Conservation (phyloP, 2,113 vertebrate species). For the Illadopsis cleaveri region DNA sequence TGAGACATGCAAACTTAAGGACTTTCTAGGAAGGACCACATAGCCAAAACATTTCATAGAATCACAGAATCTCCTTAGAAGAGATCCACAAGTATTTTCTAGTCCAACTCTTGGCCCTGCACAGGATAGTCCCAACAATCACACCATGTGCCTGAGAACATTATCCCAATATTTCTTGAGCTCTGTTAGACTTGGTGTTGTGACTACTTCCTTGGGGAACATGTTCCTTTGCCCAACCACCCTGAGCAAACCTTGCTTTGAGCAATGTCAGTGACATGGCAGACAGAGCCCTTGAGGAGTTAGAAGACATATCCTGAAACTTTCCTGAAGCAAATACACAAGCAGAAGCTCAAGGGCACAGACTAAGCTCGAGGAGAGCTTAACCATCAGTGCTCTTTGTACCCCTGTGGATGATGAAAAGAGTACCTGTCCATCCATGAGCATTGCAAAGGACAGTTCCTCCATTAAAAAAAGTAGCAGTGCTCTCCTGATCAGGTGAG, state of each 20-base stretch:
- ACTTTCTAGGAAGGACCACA: background rate
- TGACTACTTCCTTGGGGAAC: background rate
- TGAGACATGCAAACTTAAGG: background rate
- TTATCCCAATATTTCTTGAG: background rate
- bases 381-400: background rate
- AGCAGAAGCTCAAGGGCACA: background rate
- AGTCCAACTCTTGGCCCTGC: background rate
- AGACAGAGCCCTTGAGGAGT: background rate
- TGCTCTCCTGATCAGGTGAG: background rate
- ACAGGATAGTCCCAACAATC: background rate
- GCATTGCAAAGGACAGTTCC: background rate
- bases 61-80: background rate
- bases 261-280: background rate
- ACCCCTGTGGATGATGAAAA: background rate
- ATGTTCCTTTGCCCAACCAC: background rate
- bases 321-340: background rate
- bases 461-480: background rate
- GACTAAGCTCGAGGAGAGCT: background rate
- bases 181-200: background rate
- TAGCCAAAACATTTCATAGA: background rate
- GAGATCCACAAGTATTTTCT: background rate
- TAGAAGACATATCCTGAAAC: background rate
- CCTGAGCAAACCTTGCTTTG: background rate
- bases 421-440: background rate
- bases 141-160: background rate